Conservation (phyloP, 2,797 vertebrate genomes). For the Urocyon cinereoargenteus region DNA sequence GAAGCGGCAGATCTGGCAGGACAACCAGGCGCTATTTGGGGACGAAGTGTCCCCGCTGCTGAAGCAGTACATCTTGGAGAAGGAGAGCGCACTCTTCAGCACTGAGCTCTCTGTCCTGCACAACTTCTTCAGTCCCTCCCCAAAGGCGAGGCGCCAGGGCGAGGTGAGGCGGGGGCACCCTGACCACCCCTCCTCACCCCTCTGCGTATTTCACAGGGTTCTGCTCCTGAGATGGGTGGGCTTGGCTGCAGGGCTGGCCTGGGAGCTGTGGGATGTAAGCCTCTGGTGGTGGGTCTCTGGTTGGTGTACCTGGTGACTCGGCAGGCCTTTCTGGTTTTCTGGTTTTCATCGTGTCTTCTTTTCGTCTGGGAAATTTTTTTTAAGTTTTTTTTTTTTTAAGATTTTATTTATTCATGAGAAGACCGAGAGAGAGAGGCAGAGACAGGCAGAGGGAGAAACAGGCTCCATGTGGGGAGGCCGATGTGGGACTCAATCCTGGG, state of each 20-base stretch:
- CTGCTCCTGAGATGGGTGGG: neutral
- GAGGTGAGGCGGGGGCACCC: conserved; percentile 90
- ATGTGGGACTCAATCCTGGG: too few relatives aligned
- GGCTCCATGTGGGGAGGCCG: too few relatives aligned
- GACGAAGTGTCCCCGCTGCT: conserved; percentile 97
- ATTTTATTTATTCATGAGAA: neutral
- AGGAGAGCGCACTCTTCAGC: conserved; percentile 96
- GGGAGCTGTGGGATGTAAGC: fast-evolving
- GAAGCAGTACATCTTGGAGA: conserved; percentile 98
- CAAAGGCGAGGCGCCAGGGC: conserved; percentile 95
- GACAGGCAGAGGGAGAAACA: too few relatives aligned
- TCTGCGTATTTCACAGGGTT: fast-evolving
- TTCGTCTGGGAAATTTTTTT: too few relatives aligned
- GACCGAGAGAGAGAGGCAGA: too few relatives aligned
- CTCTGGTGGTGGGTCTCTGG: neutral
- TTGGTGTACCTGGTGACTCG: fast-evolving
- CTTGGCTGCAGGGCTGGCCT: fast-evolving
- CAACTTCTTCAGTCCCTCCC: conserved; percentile 97
- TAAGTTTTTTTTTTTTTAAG: neutral
- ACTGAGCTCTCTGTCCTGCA: conserved; percentile 96
- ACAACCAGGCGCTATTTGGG: conserved; percentile 98
- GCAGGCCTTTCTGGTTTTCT: fast-evolving
- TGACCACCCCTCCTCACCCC: neutral
- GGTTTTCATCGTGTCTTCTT: fast-evolving
- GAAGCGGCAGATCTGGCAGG: conserved; percentile 99